Evolutionary conservation across 2,888 invertebrate genomes (phyloP).

Genomic region (Pardosa pseudoannulata): DNA sequence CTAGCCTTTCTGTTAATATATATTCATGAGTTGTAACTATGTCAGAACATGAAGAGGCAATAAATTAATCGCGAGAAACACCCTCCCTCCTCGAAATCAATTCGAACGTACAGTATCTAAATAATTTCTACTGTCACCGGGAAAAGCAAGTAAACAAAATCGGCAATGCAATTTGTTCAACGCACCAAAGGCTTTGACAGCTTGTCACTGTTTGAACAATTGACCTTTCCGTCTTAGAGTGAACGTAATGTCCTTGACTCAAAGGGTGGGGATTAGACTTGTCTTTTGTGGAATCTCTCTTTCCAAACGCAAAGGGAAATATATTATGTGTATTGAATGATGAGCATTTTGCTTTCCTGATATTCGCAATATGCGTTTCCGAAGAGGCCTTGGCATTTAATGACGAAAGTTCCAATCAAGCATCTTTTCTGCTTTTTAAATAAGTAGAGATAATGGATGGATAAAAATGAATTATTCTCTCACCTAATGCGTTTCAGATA

Average conservation of each 20-base stretch:
- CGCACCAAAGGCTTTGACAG: slow-evolving; percentile 1
- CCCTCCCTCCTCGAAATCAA: neutral
- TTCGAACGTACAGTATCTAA: neutral
- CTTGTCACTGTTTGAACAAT: slow-evolving; percentile 29
- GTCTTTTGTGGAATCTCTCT: neutral
- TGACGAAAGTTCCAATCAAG: too few species aligned
- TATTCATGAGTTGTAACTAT: too few species aligned
- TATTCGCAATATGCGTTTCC: neutral
- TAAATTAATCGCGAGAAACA: too few species aligned
- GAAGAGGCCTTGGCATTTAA: too few species aligned
- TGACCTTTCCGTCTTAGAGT: slow-evolving; percentile 27
- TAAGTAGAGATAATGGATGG: too few species aligned
- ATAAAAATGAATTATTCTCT: too few species aligned
- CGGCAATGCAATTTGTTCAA: slow-evolving; percentile 19
- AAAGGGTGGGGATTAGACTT: slow-evolving; percentile 11
- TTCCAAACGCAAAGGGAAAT: slow-evolving; percentile 3
- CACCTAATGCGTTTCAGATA: too few species aligned
- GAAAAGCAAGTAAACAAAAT: slow-evolving; percentile 13
- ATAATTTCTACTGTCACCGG: neutral
- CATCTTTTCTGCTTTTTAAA: too few species aligned
- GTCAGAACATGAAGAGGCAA: too few species aligned
- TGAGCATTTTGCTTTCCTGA: neutral
- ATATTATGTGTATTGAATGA: neutral
- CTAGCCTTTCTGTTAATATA: too few species aligned
- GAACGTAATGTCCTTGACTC: slow-evolving; percentile 2